Conservation (phyloP, 2,888 invertebrate species). For the Ennomos erosarius region DNA sequence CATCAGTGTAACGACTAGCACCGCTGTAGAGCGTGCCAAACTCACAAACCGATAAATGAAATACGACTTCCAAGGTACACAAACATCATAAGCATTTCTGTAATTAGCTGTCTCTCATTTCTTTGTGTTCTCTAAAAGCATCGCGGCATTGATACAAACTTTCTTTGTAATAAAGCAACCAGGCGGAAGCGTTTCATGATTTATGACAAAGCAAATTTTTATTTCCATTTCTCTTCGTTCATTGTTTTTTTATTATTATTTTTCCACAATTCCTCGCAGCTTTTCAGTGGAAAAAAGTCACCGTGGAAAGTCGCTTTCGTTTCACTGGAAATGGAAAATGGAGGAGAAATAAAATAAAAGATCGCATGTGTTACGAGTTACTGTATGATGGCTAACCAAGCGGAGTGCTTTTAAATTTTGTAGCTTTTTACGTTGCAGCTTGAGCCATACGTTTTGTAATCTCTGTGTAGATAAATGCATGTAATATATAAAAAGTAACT, state of each 20-base stretch:
- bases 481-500: too few relatives aligned
- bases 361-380: conserved; percentile 67
- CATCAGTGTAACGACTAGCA: conserved; percentile 28
- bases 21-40: conserved; percentile 12
- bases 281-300: conserved; percentile 74
- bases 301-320: conserved; percentile 79
- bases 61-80: conserved; percentile 23
- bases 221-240: conserved; percentile 78
- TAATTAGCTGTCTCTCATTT: conserved; percentile 57
- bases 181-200: conserved; percentile 80
- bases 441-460: too few relatives aligned
- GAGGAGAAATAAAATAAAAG: conserved; percentile 72
- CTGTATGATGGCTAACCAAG: conserved; percentile 42
- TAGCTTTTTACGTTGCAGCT: conserved; percentile 34
- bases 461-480: too few relatives aligned
- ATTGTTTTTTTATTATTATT: conserved; percentile 73
- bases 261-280: conserved; percentile 77
- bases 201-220: conserved; percentile 84
- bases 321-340: conserved; percentile 79
- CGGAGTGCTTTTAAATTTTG: conserved; percentile 64
- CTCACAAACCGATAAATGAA: conserved; percentile 13
- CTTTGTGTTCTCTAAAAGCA: conserved; percentile 61
- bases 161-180: conserved; percentile 77
- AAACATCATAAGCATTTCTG: conserved; percentile 38
- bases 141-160: conserved; percentile 72